These are phyloP conservation scores for Rhodinocichla rosea DNA, from an alignment of 2,113 vertebrate species.

Conservation along the genomic window DNA sequence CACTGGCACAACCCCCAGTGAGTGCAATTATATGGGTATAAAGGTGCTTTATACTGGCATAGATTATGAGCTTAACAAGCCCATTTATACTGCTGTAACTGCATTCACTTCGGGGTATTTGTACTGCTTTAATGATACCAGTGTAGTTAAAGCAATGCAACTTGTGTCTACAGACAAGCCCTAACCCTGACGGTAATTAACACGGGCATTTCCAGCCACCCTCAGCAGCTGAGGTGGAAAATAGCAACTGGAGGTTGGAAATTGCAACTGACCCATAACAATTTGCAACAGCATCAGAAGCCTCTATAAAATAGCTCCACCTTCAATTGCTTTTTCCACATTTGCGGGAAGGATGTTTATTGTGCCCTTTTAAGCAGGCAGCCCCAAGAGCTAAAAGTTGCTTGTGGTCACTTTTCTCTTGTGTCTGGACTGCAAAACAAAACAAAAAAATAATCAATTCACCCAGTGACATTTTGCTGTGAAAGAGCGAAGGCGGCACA, in stretches of 20 bases:
- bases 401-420: constrained; percentile 59
- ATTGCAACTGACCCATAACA: constrained; percentile 30
- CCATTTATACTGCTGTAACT: background rate
- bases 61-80: constrained; percentile 30
- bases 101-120: constrained; percentile 19
- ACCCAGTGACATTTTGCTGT: constrained; percentile 61
- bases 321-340: constrained; percentile 10
- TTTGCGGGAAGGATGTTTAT: background rate
- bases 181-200: constrained; percentile 37
- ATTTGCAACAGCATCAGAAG: constrained; percentile 14
- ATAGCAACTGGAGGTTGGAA: no score
- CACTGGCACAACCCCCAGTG: background rate
- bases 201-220: constrained; percentile 23
- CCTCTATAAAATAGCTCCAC: background rate
- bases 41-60: constrained; percentile 33
- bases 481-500: constrained; percentile 60
- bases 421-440: constrained; percentile 31
- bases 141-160: background rate
- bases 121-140: background rate
- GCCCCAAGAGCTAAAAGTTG: constrained; percentile 36
- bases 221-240: background rate
- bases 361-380: background rate
- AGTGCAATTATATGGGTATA: background rate
- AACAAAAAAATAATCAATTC: constrained; percentile 51
- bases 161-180: constrained; percentile 1